Conservation (phyloP, 2,797 vertebrate species). For the Arnoldichthys spilopterus region DNA sequence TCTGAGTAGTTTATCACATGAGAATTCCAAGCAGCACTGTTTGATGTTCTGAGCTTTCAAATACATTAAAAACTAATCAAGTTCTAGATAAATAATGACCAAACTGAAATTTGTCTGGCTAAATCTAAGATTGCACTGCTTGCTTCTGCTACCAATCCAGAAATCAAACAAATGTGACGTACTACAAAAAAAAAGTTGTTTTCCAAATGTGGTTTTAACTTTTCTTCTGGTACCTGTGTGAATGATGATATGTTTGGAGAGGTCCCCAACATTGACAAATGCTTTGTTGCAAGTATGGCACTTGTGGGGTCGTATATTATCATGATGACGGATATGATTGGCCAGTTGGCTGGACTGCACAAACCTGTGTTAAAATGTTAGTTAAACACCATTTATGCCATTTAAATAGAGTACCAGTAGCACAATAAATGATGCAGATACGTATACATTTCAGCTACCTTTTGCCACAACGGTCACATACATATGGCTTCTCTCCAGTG, state of each 20-base stretch:
- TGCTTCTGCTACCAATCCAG: not conserved
- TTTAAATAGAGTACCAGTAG: not conserved
- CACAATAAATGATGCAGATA: not conserved
- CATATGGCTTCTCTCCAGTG: constrained; percentile 97
- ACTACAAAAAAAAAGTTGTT: too few species aligned
- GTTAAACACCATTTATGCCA: not conserved
- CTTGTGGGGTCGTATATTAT: constrained; percentile 97
- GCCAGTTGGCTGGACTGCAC: constrained; percentile 97
- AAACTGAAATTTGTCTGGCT: not conserved
- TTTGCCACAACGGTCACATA: constrained; percentile 97
- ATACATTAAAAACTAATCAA: not conserved
- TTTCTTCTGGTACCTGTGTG: constrained; percentile 84
- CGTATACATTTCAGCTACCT: constrained; percentile 74
- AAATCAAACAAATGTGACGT: not conserved
- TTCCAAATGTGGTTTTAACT: too few species aligned
- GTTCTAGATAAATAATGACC: not conserved
- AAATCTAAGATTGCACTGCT: too few species aligned
- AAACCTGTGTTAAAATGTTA: constrained; percentile 77
- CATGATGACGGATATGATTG: constrained; percentile 98
- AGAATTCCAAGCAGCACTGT: not conserved
- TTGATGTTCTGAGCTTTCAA: not conserved
- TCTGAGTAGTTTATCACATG: too few species aligned
- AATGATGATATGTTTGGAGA: constrained; percentile 98
- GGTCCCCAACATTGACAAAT: constrained; percentile 96
- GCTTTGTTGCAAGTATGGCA: constrained; percentile 96